Evolutionary conservation across 2,888 invertebrate genomes (phyloP).

Genomic region (Octodonta nipae): DNA sequence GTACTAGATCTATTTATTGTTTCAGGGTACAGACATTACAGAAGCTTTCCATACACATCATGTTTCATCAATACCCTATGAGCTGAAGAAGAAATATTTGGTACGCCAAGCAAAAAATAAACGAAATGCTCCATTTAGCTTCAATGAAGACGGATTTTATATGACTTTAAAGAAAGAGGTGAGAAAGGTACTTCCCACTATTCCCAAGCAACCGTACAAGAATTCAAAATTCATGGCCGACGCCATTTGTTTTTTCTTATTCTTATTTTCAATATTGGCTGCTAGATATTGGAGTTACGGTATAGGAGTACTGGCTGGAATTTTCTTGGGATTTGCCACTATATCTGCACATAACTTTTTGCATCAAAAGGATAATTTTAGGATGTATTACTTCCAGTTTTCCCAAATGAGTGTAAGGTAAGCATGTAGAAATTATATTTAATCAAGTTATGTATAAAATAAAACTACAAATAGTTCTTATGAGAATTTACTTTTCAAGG

Average conservation of each 20-base stretch:
- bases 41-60: conserved; percentile 69
- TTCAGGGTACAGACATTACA: conserved; percentile 64
- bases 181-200: conserved; percentile 35
- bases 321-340: conserved; percentile 44
- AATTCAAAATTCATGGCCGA: conserved; percentile 35
- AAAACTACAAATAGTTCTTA: too few species aligned
- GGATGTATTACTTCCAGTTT: conserved; percentile 66
- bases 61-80: conserved; percentile 39
- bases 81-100: conserved; percentile 50
- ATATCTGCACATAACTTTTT: conserved; percentile 64
- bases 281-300: conserved; percentile 29
- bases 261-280: conserved; percentile 22
- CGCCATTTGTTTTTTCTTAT: conserved; percentile 27
- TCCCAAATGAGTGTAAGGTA: conserved; percentile 51
- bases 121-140: conserved; percentile 59
- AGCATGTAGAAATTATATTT: too few species aligned
- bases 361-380: conserved; percentile 61
- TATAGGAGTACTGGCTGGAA: conserved; percentile 40
- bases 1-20: background rate
- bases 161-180: conserved; percentile 50
- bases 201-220: conserved; percentile 33
- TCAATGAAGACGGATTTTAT: conserved; percentile 62
- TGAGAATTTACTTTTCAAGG: too few species aligned
- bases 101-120: conserved; percentile 48
- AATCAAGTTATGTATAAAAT: too few species aligned